Evolutionary conservation across 2,888 invertebrate genomes (phyloP).

Genomic region (Frankliniella intonsa): DNA sequence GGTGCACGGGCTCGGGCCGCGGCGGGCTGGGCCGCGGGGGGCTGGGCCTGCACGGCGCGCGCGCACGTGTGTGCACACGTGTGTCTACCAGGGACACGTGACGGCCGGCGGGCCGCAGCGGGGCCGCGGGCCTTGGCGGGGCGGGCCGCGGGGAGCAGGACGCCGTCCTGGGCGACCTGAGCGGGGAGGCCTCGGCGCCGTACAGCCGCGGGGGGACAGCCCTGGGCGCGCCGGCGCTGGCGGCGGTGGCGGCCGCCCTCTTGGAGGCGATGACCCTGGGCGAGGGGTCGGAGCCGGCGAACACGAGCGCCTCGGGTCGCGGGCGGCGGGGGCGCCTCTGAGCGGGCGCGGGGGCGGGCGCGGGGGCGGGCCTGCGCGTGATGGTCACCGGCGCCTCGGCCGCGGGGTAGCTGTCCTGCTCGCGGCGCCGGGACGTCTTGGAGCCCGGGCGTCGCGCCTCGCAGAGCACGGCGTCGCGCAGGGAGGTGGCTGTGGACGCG

Average conservation of each 20-base stretch:
- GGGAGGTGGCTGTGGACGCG: background rate
- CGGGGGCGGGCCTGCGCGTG: background rate
- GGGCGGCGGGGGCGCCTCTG: background rate
- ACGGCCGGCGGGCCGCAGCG: background rate
- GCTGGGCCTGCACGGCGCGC: background rate
- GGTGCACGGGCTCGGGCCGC: background rate
- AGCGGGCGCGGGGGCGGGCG: background rate
- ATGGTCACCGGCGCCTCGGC: background rate
- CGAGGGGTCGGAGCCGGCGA: background rate
- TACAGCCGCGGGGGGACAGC: background rate
- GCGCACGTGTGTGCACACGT: background rate
- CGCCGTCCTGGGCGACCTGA: background rate
- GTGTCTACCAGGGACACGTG: slow-evolving; percentile 12
- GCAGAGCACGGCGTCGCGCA: background rate
- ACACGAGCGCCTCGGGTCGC: background rate
- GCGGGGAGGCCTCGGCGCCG: background rate
- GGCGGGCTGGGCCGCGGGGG: background rate
- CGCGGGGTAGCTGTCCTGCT: background rate
- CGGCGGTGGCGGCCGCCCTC: background rate
- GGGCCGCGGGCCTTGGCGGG: background rate
- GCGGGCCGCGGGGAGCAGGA: background rate
- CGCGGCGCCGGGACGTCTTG: background rate
- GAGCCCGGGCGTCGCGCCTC: background rate
- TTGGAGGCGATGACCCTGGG: slow-evolving; percentile 6
- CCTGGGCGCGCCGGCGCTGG: background rate